A percentile compares a stretch with the other conserved stretches of the same genome.
phyloP scores from a whole-genome alignment of 2,888 invertebrate genomes.

The Ectropis crepuscularia region DNA sequence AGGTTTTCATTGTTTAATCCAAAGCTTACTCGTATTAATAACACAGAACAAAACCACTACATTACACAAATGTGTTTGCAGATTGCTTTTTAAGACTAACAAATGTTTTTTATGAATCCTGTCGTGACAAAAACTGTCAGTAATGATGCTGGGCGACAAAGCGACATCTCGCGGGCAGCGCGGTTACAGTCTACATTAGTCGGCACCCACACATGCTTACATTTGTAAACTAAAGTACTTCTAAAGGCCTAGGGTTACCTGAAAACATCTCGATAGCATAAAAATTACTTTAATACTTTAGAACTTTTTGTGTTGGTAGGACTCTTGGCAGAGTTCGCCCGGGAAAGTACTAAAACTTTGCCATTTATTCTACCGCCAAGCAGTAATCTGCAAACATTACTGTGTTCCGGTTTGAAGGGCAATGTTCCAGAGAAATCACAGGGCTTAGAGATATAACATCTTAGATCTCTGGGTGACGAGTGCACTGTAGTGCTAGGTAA shows the following conservation, averaged over 20 bases:
- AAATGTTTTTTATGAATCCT: conserved; percentile 72
- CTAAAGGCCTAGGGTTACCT: conserved; percentile 16
- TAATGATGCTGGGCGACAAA: conserved; percentile 66
- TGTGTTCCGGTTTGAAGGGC: too few species aligned
- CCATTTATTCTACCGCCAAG: too few species aligned
- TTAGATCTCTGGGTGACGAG: too few species aligned
- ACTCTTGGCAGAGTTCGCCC: too few species aligned
- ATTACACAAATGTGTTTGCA: conserved; percentile 9
- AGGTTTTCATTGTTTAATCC: too few species aligned
- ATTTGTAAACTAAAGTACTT: conserved; percentile 27
- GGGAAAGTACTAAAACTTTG: too few species aligned
- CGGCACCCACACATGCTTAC: conserved; percentile 39
- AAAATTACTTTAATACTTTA: neutral
- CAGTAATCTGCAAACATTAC: too few species aligned
- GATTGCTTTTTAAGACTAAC: conserved; percentile 65
- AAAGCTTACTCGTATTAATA: too few species aligned
- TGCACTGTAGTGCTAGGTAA: too few species aligned
- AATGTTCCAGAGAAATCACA: too few species aligned
- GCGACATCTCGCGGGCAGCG: conserved; percentile 48
- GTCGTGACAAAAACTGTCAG: conserved; percentile 56
- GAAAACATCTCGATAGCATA: conserved; percentile 24
- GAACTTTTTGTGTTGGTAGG: too few species aligned
- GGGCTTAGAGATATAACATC: too few species aligned
- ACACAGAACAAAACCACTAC: neutral
- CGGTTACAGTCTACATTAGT: conserved; percentile 40